These are phyloP conservation scores for Abrostola triplasia DNA, from an alignment of 2,888 invertebrate species.

Conservation along the genomic window DNA sequence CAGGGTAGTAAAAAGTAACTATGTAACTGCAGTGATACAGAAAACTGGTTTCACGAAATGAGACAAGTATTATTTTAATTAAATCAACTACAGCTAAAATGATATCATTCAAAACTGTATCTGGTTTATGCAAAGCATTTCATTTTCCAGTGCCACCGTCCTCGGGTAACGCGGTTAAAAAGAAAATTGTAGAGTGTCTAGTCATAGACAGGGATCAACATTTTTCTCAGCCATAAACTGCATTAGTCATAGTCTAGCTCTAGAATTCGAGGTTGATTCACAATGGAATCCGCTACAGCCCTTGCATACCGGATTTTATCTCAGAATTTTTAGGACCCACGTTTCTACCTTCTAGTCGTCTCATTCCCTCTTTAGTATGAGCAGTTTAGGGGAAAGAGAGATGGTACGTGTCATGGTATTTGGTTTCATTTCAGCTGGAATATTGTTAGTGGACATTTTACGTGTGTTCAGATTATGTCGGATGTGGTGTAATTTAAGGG, in stretches of 20 bases:
- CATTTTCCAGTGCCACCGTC: constrained; percentile 10
- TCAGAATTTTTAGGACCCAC: constrained; percentile 35
- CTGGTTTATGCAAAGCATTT: not conserved
- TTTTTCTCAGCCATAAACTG: constrained; percentile 35
- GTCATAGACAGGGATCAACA: constrained; percentile 17
- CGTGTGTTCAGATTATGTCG: constrained; percentile 24
- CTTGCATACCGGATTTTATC: constrained; percentile 54
- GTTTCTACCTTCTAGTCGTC: constrained; percentile 23
- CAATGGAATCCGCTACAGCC: constrained; percentile 45
- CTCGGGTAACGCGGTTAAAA: constrained; percentile 8
- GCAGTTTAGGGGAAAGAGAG: constrained; percentile 28
- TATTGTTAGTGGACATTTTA: constrained; percentile 26
- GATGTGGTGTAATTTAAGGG: constrained; percentile 12
- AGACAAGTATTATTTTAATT: too few relatives aligned
- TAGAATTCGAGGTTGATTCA: constrained; percentile 50
- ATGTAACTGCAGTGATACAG: too few relatives aligned
- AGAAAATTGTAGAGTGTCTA: constrained; percentile 10
- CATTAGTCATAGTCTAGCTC: constrained; percentile 52
- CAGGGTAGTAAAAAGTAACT: too few relatives aligned
- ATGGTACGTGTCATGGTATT: constrained; percentile 25
- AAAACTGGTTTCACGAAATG: too few relatives aligned
- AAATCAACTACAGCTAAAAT: not conserved
- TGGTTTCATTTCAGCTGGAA: constrained; percentile 33
- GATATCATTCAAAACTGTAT: not conserved
- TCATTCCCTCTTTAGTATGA: constrained; percentile 22